A percentile compares a stretch with the other conserved stretches of the same genome.
These are phyloP conservation scores for Zoanthus sansibaricus DNA, from an alignment of 92 coral and sea anemone species.

Conservation along the genomic window DNA sequence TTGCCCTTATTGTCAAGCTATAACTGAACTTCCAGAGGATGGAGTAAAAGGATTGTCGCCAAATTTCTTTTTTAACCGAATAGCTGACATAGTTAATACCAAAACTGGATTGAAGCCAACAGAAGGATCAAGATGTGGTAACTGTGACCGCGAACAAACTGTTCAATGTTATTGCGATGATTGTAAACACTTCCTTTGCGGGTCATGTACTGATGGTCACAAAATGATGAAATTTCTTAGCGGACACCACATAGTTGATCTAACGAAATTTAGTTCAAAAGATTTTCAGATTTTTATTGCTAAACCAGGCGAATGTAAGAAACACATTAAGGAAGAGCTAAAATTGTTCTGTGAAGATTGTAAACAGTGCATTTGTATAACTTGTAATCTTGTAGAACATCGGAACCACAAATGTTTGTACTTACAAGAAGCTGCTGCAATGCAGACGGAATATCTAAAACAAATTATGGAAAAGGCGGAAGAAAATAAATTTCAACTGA, in stretches of 20 bases:
- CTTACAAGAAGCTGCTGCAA: neutral
- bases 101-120: neutral
- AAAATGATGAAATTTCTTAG: conserved; percentile 28
- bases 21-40: neutral
- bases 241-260: conserved; percentile 18
- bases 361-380: conserved; percentile 1
- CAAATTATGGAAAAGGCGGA: conserved; percentile 7
- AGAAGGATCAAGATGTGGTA: neutral
- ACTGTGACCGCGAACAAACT: conserved; percentile 5
- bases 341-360: conserved; percentile 29
- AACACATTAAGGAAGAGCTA: conserved; percentile 10
- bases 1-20: conserved; percentile 7
- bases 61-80: conserved; percentile 16
- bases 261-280: neutral
- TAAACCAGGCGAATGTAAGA: conserved; percentile 21
- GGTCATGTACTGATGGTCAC: conserved; percentile 10
- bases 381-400: conserved; percentile 7
- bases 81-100: conserved; percentile 3
- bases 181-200: conserved; percentile 42
- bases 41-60: conserved; percentile 10
- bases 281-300: conserved; percentile 15
- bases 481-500: neutral
- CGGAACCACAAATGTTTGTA: conserved; percentile 28
- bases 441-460: conserved; percentile 2
- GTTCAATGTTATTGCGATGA: conserved; percentile 24